phyloP scores from a whole-genome alignment of 2,113 vertebrate genomes.

The Aepyceros melampus region DNA sequence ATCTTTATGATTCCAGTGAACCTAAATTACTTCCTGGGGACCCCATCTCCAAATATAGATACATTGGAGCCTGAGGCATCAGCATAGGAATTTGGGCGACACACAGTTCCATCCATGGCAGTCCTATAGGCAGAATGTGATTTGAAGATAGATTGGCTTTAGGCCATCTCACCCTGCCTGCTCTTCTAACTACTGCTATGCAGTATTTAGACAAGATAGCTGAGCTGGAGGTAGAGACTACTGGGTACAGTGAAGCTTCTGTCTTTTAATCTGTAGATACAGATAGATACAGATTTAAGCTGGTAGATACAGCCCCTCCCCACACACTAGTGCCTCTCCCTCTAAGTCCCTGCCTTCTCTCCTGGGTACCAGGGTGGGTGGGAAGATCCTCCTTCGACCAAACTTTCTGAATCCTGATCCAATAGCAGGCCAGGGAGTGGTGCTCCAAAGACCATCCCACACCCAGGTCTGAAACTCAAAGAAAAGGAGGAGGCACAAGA shows the following conservation, averaged over 20 bases:
- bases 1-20: neutral
- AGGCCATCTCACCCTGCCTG: neutral
- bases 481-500: neutral
- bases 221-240: neutral
- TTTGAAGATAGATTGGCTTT: neutral
- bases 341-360: neutral
- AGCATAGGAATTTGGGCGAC: neutral
- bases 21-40: neutral
- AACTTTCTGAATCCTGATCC: neutral
- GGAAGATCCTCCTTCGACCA: neutral
- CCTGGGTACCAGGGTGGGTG: neutral
- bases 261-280: neutral
- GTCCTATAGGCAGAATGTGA: neutral
- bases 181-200: fast-evolving
- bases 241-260: neutral
- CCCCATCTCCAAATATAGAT: neutral
- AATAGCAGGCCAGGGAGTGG: neutral
- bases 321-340: neutral
- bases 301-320: neutral
- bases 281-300: neutral
- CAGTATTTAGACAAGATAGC: neutral
- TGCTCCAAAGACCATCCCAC: neutral
- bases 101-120: neutral
- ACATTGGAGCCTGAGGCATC: neutral
- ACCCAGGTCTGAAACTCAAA: neutral